Evolutionary conservation across 2,113 vertebrate genomes (phyloP).

Genomic region (Xyliphius kryptos): DNA sequence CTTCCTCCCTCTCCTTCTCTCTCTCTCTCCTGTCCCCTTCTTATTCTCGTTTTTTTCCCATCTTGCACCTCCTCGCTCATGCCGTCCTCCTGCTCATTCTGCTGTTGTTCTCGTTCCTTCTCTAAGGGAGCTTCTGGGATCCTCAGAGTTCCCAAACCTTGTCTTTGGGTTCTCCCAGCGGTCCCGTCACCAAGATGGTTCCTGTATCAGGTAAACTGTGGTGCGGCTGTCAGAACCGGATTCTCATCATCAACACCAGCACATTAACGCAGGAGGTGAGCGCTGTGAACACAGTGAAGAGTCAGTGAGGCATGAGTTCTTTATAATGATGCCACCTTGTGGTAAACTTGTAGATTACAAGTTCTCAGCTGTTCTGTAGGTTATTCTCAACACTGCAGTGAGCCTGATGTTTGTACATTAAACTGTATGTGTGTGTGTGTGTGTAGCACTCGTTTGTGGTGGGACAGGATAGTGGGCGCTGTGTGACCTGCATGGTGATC

Average conservation of each 20-base stretch:
- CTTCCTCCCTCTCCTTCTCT: too few relatives aligned
- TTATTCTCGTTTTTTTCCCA: too few relatives aligned
- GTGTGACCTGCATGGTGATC: slow-evolving; percentile 88
- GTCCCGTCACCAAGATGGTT: slow-evolving; percentile 94
- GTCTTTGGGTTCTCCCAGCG: slow-evolving; percentile 75
- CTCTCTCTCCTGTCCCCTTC: background rate
- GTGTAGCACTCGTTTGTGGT: slow-evolving; percentile 80
- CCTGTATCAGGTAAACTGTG: slow-evolving; percentile 84
- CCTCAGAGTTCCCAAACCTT: slow-evolving; percentile 86
- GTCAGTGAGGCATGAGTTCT: too few relatives aligned
- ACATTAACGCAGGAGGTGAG: slow-evolving; percentile 87
- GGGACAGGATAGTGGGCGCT: slow-evolving; percentile 82
- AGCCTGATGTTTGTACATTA: background rate
- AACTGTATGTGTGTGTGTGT: slow-evolving; percentile 6
- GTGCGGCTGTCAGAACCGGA: slow-evolving; percentile 90
- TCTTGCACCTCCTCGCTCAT: too few relatives aligned
- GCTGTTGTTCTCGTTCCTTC: background rate
- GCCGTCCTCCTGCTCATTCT: background rate
- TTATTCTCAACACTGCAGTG: too few relatives aligned
- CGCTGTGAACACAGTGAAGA: too few relatives aligned
- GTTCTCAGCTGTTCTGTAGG: too few relatives aligned
- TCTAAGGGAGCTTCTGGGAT: slow-evolving; percentile 94
- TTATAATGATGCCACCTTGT: too few relatives aligned
- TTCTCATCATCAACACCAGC: slow-evolving; percentile 79
- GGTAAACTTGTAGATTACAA: too few relatives aligned